Percentiles rank a stretch among this genome's conserved stretches.
phyloP scores from a whole-genome alignment of 2,113 vertebrate species.

The Speoplatyrhinus poulsoni region DNA sequence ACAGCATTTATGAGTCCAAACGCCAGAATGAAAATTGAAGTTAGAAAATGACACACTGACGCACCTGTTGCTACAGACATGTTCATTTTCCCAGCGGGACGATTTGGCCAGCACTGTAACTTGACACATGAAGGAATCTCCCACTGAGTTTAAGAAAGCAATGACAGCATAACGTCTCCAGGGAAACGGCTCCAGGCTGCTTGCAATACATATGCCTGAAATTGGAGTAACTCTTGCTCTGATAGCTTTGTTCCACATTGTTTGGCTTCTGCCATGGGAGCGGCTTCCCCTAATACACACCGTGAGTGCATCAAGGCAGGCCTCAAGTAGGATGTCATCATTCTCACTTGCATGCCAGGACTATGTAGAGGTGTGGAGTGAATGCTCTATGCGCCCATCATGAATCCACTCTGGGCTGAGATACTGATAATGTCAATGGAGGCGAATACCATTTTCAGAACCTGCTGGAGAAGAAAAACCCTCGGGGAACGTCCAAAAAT shows the following conservation, averaged over 20 bases:
- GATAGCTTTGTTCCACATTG: conserved; percentile 19
- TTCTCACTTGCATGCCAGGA: conserved; percentile 9
- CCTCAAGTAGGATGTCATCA: conserved; percentile 32
- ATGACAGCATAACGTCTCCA: neutral
- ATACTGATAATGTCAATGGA: conserved; percentile 31
- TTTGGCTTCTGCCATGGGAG: conserved; percentile 26
- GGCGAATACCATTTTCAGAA: conserved; percentile 10
- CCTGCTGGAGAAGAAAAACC: conserved; percentile 15
- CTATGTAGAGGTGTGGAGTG: conserved; percentile 42
- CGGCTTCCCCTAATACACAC: conserved; percentile 16
- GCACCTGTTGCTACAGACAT: conserved; percentile 50
- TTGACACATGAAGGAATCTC: conserved; percentile 15
- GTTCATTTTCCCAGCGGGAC: conserved; percentile 34
- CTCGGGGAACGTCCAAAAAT: neutral
- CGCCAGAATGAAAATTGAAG: neutral
- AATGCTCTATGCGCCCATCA: conserved; percentile 26
- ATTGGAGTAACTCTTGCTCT: conserved; percentile 20
- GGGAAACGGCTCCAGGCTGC: neutral
- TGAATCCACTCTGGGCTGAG: conserved; percentile 20
- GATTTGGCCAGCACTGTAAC: conserved; percentile 27
- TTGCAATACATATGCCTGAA: conserved; percentile 31
- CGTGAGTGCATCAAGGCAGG: conserved; percentile 24
- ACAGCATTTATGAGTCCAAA: neutral
- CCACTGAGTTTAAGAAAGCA: conserved; percentile 13
- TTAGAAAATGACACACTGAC: conserved; percentile 21